phyloP scores from a whole-genome alignment of 2,113 vertebrate species.

The Aptenodytes forsteri region DNA sequence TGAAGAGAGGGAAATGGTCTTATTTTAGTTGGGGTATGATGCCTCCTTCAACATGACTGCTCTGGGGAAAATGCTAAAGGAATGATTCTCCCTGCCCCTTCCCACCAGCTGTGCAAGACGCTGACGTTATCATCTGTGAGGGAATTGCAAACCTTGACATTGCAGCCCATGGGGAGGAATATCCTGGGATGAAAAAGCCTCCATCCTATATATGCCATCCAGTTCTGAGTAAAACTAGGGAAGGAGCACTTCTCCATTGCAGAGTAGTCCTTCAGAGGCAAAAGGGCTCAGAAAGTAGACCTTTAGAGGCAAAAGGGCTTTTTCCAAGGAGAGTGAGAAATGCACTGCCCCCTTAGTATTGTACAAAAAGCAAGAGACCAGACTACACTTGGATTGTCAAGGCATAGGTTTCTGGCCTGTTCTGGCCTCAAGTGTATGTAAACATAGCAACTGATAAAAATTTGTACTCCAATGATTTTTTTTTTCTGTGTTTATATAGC shows the following conservation, averaged over 20 bases:
- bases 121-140: not conserved
- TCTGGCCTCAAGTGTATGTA: not conserved
- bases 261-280: not conserved
- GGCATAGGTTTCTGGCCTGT: not conserved
- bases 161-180: not conserved
- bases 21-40: not conserved
- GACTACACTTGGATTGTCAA: not conserved
- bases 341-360: not conserved
- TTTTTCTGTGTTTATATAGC: constrained; percentile 3
- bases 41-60: not conserved
- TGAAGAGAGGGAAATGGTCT: not conserved
- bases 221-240: not conserved
- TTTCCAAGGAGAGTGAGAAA: not conserved
- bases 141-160: not conserved
- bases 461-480: not conserved
- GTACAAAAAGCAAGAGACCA: not conserved
- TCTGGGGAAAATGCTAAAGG: not conserved
- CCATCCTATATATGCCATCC: not conserved
- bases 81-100: not conserved
- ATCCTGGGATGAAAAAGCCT: not conserved
- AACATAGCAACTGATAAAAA: not conserved
- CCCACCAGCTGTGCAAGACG: not conserved
- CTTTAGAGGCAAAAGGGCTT: not conserved
- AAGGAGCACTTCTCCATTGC: not conserved
- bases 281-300: not conserved